Evolutionary conservation across 2,888 invertebrate species (phyloP).

Genomic region (Theretra japonica): DNA sequence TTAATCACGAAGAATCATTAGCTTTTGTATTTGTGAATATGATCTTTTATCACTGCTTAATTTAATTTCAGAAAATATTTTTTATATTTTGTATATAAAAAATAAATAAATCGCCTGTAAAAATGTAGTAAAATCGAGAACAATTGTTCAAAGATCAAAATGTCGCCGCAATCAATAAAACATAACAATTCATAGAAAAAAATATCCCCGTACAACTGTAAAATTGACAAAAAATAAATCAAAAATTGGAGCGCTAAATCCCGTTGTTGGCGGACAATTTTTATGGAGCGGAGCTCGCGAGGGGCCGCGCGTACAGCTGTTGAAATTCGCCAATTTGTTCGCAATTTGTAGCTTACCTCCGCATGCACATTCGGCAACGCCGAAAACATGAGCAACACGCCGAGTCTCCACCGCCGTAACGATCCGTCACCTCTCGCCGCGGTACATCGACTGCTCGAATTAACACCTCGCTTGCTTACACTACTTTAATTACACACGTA

Average conservation of each 20-base stretch:
- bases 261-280: constrained; percentile 14
- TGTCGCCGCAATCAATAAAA: not conserved
- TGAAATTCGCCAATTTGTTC: constrained; percentile 51
- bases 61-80: too few relatives aligned
- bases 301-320: constrained; percentile 36
- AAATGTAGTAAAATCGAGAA: not conserved
- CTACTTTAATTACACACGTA: constrained; percentile 51
- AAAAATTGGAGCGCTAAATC: constrained; percentile 14
- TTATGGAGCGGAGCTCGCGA: not conserved
- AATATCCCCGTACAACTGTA: not conserved
- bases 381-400: constrained; percentile 44
- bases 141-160: not conserved
- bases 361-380: constrained; percentile 34
- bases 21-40: too few relatives aligned
- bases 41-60: too few relatives aligned
- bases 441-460: constrained; percentile 43
- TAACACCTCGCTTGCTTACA: constrained; percentile 48
- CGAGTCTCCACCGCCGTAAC: constrained; percentile 46
- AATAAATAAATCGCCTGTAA: not conserved
- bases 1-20: too few relatives aligned
- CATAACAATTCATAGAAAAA: not conserved
- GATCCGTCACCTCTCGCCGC: constrained; percentile 38
- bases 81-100: too few relatives aligned
- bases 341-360: constrained; percentile 50
- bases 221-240: not conserved